Conservation (phyloP, 2,888 invertebrate species). For the Eubasilissa splendida region DNA sequence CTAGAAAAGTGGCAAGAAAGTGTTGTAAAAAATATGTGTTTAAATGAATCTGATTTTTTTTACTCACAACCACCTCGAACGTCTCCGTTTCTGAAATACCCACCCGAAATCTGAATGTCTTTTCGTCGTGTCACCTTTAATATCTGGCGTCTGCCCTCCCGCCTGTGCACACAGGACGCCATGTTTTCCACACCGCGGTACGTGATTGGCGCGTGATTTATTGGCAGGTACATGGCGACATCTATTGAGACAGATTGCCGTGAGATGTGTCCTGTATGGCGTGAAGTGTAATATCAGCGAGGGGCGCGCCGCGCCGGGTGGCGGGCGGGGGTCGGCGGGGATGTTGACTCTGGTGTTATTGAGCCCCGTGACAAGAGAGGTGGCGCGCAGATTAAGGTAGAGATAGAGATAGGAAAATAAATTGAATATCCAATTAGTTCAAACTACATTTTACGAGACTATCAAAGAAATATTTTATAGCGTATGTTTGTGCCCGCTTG, state of each 20-base stretch:
- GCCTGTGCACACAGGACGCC: slow-evolving; percentile 26
- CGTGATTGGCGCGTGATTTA: slow-evolving; percentile 38
- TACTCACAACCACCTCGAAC: not conserved
- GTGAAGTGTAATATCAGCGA: slow-evolving; percentile 19
- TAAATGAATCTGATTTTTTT: too few relatives aligned
- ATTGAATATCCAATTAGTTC: too few relatives aligned
- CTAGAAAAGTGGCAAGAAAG: too few relatives aligned
- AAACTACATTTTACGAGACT: too few relatives aligned
- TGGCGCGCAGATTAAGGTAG: slow-evolving; percentile 1
- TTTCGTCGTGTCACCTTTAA: slow-evolving; percentile 6
- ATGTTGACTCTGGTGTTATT: slow-evolving; percentile 29
- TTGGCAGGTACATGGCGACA: slow-evolving; percentile 30
- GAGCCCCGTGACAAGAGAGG: slow-evolving; percentile 18
- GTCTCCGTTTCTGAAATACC: not conserved
- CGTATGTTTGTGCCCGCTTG: too few relatives aligned
- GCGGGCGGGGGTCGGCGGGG: slow-evolving; percentile 22
- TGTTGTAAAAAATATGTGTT: too few relatives aligned
- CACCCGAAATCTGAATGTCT: not conserved
- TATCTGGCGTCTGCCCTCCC: slow-evolving; percentile 5
- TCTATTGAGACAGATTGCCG: slow-evolving; percentile 40
- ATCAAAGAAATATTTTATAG: too few relatives aligned
- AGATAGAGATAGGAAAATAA: not conserved
- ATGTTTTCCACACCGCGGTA: slow-evolving; percentile 19
- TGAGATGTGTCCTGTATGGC: slow-evolving; percentile 22
- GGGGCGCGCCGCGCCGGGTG: not conserved